Evolutionary conservation across 35 echinoderm and acorn worm species (phyloP).

Genomic region (Ptychodera flava): DNA sequence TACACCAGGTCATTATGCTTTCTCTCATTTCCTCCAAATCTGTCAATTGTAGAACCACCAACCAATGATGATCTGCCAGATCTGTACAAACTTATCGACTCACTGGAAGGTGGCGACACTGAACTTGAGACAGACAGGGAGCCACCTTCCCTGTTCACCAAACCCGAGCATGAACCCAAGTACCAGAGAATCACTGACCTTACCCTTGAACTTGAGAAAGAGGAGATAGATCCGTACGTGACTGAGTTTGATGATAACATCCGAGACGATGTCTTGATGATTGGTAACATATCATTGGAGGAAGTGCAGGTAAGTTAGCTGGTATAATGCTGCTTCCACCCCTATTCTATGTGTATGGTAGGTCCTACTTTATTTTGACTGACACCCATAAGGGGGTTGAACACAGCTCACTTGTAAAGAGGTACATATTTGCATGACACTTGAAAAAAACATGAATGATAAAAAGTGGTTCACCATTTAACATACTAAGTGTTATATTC

Average conservation of each 20-base stretch:
- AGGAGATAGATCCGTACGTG: slow-evolving; percentile 83
- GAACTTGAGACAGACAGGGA: slow-evolving; percentile 67
- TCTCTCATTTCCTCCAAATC: too few species aligned
- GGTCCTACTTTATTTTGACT: too few species aligned
- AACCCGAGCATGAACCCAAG: slow-evolving; percentile 90
- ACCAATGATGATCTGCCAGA: slow-evolving; percentile 70
- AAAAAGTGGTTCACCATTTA: too few species aligned
- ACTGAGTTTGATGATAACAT: slow-evolving; percentile 84
- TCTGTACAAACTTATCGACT: slow-evolving; percentile 65
- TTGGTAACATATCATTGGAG: slow-evolving; percentile 93
- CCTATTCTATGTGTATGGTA: too few species aligned
- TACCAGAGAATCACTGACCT: slow-evolving; percentile 73
- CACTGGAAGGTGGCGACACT: slow-evolving; percentile 82
- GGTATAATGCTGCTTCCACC: too few species aligned
- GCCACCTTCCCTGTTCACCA: slow-evolving; percentile 67
- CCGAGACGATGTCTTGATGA: slow-evolving; percentile 93
- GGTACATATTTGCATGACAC: too few species aligned
- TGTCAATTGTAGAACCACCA: slow-evolving; percentile 70
- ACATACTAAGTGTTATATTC: too few species aligned
- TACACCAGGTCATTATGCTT: too few species aligned
- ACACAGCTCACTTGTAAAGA: too few species aligned
- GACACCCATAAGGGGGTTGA: too few species aligned
- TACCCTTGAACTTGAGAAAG: slow-evolving; percentile 62
- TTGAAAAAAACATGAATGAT: too few species aligned
- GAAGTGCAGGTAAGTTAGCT: slow-evolving; percentile 78